Evolutionary conservation across 2,888 invertebrate genomes (phyloP), one percentile per base, ranked within the genome.

Genomic region (Drosophila nigricruria): DNA sequence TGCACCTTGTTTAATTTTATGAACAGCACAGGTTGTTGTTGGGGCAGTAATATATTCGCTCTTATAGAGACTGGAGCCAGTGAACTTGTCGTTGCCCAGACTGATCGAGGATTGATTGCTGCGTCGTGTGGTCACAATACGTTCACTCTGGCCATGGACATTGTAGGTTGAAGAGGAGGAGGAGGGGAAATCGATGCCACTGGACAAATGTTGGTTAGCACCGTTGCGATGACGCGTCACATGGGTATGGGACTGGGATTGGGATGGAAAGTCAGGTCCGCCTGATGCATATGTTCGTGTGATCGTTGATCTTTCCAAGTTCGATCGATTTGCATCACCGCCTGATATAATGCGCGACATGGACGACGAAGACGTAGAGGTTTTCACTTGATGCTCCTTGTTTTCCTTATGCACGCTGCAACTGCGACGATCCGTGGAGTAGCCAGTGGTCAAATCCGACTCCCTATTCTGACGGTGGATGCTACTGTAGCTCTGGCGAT

Each of bases 401-500:
- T 80, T 83, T 25, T 89, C 89, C 71, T 88, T 89, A 50, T 88
- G 88, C 10, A 89, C 60, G 20, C 71, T 85, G 65, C 77, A 83
- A 45, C 56, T 83, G 30, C 88, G 85, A 1, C 86, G 83, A 32
- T 88, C 88, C 16, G 40, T 83, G 30, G 88, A 63, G 36, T 56
- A 72, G 30, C 78, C 72, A 5, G 78, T 68, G 12, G 74, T 90
- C 14, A 70, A 91, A 49, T 94, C 94, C 0, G 93, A 92, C 62
- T 95, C 95, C 57, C 94, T 94, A 54, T 93, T 94, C 56, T 95
- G 96, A 32, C 96, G 94, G 91, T 97, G 97, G 91, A 97, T 94
- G 3, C 96, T 95, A 82, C 96, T 97, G 45, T 96, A 94, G 89
- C 97, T 97, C 81, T 95, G 95, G 69, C 97, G 94, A 74, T 97